Base-by-base conservation (phyloP, 2,797 vertebrate genomes). In the Pangasius larnaudii region DNA sequence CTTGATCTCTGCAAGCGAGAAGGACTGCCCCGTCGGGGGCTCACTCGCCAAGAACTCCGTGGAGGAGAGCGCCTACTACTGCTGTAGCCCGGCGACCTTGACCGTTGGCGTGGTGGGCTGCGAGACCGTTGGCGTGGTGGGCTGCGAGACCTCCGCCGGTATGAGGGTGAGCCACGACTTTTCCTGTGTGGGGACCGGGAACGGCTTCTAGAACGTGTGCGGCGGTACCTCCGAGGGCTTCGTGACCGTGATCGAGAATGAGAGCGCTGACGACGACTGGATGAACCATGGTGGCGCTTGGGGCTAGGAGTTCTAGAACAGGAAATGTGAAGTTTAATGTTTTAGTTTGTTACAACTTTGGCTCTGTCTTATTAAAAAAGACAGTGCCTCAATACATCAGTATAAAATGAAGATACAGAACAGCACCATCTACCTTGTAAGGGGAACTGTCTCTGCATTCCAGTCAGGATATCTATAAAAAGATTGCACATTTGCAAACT, bases 391-490 rank as follows among this genome's bases (percentile, higher is more conserved):
- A 61, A 75, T 33, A 9, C 3, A 22, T 3, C 6, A n/a, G 7
- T 39, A 6, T 59, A 24, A 67, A 51, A 65, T 30, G 10, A 56
- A 86, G 3, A 80, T 13, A 61, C 7, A 16, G 30, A 51, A 30
- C 2, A 36, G 2, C 24, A 82, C 16, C 0, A 22, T 87, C 92
- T 96, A 98, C 98, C 97, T 97, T 91, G 92, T 93, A 49, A 93
- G 91, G 51, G 94, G 85, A 27, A 94, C 88, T 3, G 96, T 93
- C 85, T 97, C 96, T 0, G 96, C 97, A 92, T 98, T 96, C 98
- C 98, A 99, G 0, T 98, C 95, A 0, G 98, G 97, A 75, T 97
- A 98, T 74, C 98, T 98, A 93, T 7, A 85, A 69, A 13, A 84
- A 65, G 53, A 84, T 88, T 65, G 67, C 42, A 92, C 0, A 81